Evolutionary conservation across 2,797 vertebrate species (phyloP), one percentile per base, ranked within the genome.

Genomic region (Spea hammondii): DNA sequence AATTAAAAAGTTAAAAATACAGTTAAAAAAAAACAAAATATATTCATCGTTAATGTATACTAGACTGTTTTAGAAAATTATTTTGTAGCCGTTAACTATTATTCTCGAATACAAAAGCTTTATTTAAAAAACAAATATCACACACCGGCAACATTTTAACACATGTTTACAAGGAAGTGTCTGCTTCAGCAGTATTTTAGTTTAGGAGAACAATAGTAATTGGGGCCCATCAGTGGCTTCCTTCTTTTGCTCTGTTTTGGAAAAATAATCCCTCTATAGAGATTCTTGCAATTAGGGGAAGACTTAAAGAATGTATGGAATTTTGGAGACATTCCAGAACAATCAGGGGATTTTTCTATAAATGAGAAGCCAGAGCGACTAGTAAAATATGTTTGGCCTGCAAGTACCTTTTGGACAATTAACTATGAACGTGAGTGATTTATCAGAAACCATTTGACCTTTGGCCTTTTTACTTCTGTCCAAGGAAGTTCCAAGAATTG

Each of bases 331-430:
- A 2, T 13, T 59, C 32, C 74, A 70, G 45, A 70, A 76, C 53
- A 57, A 70, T 66, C 46, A 65, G 44, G 12, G 14, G 48, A 50
- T 80, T 80, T 60, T 76, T 81, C 47, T 60, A 5, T 13, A 49
- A 32, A 13, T 53, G 32, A 50, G 54, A 62, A 65, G 76, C 71
- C 71, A 60, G 47, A 72, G 12, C 3, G 49, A 17, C 57, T 47
- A 11, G 11, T 72, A 54, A 67, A 48, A 75, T 57, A 70, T 71
- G 46, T 76, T 77, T 44, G 62, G 70, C 68, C 64, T 72, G 65
- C 14, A 13, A 64, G 70, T 62, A 62, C 14, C 8, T 47, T 77
- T 53, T 4, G 62, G 46, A 76, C 74, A 80, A 80, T 80, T 12
- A 70, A 13, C 4, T 12, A 53, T 13, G 64, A 60, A 64, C 54